A percentile compares a stretch with the other conserved stretches of the same genome.
These are phyloP conservation scores for Calephelis virginiensis DNA, from an alignment of 1,140 invertebrate genomes.

Conservation along the genomic window DNA sequence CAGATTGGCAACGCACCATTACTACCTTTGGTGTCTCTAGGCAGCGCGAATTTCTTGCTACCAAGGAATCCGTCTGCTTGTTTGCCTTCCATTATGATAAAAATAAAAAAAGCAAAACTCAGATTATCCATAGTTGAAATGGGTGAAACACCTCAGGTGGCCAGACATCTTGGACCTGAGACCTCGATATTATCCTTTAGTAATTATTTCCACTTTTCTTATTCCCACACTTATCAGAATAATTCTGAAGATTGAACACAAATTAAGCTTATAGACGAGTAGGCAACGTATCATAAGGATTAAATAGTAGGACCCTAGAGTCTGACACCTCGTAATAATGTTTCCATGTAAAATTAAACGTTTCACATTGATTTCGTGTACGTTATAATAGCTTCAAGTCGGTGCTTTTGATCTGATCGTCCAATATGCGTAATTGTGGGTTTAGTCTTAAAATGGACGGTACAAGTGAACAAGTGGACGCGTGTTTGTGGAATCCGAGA, in stretches of 20 bases:
- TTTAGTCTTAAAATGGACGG: slow-evolving; percentile 47
- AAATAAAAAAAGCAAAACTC: too few species aligned
- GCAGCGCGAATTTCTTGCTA: too few species aligned
- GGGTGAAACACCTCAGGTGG: too few species aligned
- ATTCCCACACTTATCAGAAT: slow-evolving; percentile 4
- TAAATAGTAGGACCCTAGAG: slow-evolving; percentile 26
- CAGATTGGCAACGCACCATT: too few species aligned
- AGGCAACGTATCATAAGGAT: slow-evolving; percentile 21
- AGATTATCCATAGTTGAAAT: too few species aligned
- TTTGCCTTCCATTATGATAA: too few species aligned
- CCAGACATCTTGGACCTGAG: too few species aligned
- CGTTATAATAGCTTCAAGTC: slow-evolving; percentile 53
- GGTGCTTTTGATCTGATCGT: slow-evolving; percentile 65
- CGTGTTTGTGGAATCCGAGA: slow-evolving; percentile 38
- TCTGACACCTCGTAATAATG: slow-evolving; percentile 37
- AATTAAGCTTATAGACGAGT: slow-evolving; percentile 12
- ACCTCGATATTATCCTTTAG: too few species aligned
- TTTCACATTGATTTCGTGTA: slow-evolving; percentile 62
- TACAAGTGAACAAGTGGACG: slow-evolving; percentile 34
- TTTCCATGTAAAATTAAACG: slow-evolving; percentile 51
- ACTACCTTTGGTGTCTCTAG: too few species aligned
- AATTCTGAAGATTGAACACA: slow-evolving; percentile 11
- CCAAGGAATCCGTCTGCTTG: too few species aligned
- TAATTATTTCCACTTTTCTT: not conserved
- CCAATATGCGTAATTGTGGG: slow-evolving; percentile 76